phyloP scores from a whole-genome alignment of 2,888 invertebrate species.

The Drosophila kambysellisi region DNA sequence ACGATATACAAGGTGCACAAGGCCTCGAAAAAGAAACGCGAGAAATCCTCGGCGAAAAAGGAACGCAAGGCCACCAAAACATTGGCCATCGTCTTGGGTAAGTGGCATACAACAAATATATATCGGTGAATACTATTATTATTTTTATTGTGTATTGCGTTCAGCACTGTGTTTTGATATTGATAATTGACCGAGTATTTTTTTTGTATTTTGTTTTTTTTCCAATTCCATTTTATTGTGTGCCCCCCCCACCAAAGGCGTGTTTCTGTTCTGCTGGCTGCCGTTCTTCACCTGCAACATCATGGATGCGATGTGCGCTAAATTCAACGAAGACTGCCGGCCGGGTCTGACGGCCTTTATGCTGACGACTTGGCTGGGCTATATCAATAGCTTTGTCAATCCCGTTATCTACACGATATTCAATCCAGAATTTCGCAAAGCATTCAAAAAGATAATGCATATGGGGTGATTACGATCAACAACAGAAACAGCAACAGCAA shows the following conservation, averaged over 20 bases:
- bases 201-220: conserved; percentile 1
- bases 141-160: neutral
- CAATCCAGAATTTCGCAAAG: conserved; percentile 99
- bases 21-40: conserved; percentile 96
- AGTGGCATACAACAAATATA: conserved; percentile 82
- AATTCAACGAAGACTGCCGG: conserved; percentile 91
- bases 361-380: conserved; percentile 98
- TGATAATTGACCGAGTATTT: neutral
- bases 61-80: conserved; percentile 99
- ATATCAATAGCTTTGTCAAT: conserved; percentile 97
- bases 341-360: conserved; percentile 96
- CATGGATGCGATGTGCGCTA: conserved; percentile 97
- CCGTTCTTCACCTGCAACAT: conserved; percentile 99
- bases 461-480: conserved; percentile 86
- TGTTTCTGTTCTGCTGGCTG: conserved; percentile 99
- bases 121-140: neutral
- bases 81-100: conserved; percentile 98
- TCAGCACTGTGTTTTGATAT: neutral
- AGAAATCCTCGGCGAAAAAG: conserved; percentile 96
- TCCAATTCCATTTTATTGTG: conserved; percentile 71
- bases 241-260: conserved; percentile 88
- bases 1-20: conserved; percentile 97
- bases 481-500: conserved; percentile 11
- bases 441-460: conserved; percentile 96
- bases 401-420: conserved; percentile 98